These are phyloP conservation scores for Bos taurus DNA, from an alignment of 2,113 vertebrate genomes.

Conservation along the genomic window DNA sequence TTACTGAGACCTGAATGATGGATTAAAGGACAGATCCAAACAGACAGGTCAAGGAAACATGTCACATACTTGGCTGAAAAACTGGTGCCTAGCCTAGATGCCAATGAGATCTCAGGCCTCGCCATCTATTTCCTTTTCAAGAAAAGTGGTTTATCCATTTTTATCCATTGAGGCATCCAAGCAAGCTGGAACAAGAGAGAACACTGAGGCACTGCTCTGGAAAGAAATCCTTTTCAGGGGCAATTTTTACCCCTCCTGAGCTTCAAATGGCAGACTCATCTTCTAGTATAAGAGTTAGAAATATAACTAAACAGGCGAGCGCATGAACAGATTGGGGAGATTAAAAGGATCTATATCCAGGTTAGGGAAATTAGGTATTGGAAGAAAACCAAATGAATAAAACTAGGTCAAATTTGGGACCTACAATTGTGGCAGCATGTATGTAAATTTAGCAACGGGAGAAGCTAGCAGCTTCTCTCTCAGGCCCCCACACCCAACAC, in stretches of 20 bases:
- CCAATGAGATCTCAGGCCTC: neutral
- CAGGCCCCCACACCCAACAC: neutral
- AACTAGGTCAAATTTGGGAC: conserved; percentile 53
- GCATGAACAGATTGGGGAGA: neutral
- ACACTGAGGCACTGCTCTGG: neutral
- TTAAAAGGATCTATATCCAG: conserved; percentile 29
- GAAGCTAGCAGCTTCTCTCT: conserved; percentile 21
- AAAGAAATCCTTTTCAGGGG: neutral
- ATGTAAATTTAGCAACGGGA: conserved; percentile 57
- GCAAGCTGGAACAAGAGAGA: conserved; percentile 6
- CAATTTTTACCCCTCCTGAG: neutral
- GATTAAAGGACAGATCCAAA: neutral
- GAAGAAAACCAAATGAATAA: conserved; percentile 50
- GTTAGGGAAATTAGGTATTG: conserved; percentile 52
- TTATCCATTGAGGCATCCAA: neutral
- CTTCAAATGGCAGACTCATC: neutral
- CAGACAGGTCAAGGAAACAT: neutral
- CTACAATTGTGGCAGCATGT: conserved; percentile 25
- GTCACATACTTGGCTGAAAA: neutral
- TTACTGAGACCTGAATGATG: neutral
- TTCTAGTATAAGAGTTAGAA: neutral
- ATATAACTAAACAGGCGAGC: neutral
- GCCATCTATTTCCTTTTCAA: neutral
- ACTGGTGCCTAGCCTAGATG: neutral
- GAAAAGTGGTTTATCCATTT: neutral